phyloP scores from a whole-genome alignment of 2,888 invertebrate genomes.

The Octonoba sinensis region DNA sequence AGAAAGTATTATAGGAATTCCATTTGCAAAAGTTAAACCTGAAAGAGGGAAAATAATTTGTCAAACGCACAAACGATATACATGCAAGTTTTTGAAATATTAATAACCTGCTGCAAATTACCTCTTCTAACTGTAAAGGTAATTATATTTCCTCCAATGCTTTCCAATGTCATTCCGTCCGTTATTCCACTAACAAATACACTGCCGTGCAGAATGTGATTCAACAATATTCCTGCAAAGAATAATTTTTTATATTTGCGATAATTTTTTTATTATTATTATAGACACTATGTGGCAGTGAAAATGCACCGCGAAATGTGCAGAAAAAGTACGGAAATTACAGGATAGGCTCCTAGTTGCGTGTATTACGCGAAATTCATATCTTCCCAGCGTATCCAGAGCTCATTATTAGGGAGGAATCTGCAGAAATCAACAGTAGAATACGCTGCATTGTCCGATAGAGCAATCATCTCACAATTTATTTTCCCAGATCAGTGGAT shows the following conservation, averaged over 20 bases:
- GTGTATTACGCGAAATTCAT: too few species aligned
- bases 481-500: too few species aligned
- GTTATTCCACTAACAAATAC: conserved; percentile 67
- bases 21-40: conserved; percentile 65
- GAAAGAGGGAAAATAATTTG: conserved; percentile 5
- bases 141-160: conserved; percentile 67
- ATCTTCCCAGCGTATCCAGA: too few species aligned
- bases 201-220: conserved; percentile 69
- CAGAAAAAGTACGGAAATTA: not conserved
- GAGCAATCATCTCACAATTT: too few species aligned
- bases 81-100: not conserved
- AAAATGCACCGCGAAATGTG: too few species aligned
- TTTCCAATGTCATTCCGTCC: conserved; percentile 64
- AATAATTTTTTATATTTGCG: too few species aligned
- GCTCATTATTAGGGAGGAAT: too few species aligned
- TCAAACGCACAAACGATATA: not conserved
- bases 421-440: too few species aligned
- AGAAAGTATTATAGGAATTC: conserved; percentile 63
- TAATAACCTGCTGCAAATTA: conserved; percentile 17
- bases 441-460: too few species aligned
- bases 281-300: too few species aligned
- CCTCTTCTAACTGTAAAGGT: conserved; percentile 66
- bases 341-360: not conserved
- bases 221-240: conserved; percentile 67
- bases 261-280: too few species aligned